Percentiles rank a stretch among this genome's conserved stretches.
Conservation (phyloP, 92 coral and sea anemone genomes). For the Virgularia gustaviana region DNA sequence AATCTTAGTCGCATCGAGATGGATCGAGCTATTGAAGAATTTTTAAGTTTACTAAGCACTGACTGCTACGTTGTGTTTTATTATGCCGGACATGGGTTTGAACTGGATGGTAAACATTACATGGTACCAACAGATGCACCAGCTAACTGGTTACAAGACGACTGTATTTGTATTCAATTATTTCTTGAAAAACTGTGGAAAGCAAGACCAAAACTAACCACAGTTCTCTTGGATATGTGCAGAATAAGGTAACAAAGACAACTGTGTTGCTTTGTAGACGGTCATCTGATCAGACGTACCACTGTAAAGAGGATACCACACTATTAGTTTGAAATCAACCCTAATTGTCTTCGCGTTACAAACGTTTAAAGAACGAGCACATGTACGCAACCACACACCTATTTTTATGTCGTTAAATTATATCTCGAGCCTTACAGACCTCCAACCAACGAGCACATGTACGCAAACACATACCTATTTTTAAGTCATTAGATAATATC, state of each 20-base stretch:
- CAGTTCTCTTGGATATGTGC: conserved; percentile 86
- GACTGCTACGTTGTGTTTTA: conserved; percentile 83
- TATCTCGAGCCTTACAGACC: too few relatives aligned
- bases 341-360: too few relatives aligned
- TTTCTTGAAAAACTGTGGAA: conserved; percentile 66
- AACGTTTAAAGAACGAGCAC: too few relatives aligned
- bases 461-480: too few relatives aligned
- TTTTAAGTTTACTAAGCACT: conserved; percentile 60
- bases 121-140: conserved; percentile 81
- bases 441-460: too few relatives aligned
- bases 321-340: too few relatives aligned
- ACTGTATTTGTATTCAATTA: conserved; percentile 79
- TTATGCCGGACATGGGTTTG: conserved; percentile 96
- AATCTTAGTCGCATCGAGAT: conserved; percentile 74
- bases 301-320: too few relatives aligned
- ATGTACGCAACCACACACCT: too few relatives aligned
- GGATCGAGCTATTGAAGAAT: conserved; percentile 60
- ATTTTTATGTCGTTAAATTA: too few relatives aligned
- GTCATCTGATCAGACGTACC: too few relatives aligned
- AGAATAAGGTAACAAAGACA: conserved; percentile 63
- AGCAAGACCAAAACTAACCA: conserved; percentile 55
- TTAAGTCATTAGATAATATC: too few relatives aligned
- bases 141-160: conserved; percentile 77
- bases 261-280: too few relatives aligned
- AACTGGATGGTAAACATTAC: conserved; percentile 77